A percentile compares a stretch with the other conserved stretches of the same genome.
These are phyloP conservation scores for Chinchilla lanigera DNA, from an alignment of 2,113 vertebrate genomes.

Conservation along the genomic window DNA sequence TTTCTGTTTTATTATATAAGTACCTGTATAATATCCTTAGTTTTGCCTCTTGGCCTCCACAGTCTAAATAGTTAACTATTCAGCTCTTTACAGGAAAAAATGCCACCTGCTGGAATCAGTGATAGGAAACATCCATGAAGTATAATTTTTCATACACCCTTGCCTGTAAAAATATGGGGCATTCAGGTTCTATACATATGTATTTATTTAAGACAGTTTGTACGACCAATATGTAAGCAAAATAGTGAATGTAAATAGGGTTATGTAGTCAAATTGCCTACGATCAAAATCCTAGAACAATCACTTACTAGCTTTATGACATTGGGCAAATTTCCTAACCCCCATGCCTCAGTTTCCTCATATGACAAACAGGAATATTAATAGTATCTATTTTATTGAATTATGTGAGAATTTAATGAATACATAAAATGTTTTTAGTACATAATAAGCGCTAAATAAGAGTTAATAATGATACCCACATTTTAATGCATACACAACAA, in stretches of 20 bases:
- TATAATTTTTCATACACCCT: neutral
- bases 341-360: neutral
- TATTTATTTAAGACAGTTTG: neutral
- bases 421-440: neutral
- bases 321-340: neutral
- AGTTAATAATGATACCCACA: neutral
- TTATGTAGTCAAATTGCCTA: neutral
- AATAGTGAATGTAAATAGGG: neutral
- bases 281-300: constrained; percentile 24
- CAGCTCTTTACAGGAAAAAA: neutral
- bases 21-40: neutral
- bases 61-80: constrained; percentile 24
- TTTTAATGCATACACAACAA: neutral
- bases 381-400: neutral
- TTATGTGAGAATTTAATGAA: neutral
- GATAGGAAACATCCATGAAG: neutral
- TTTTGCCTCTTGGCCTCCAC: neutral
- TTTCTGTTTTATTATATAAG: neutral
- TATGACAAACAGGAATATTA: neutral
- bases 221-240: neutral
- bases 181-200: neutral
- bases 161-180: neutral
- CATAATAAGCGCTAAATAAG: neutral
- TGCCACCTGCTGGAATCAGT: neutral
- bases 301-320: neutral